Evolutionary conservation across 2,888 invertebrate genomes (phyloP).

Genomic region (Scaptomyza caliginosa): DNA sequence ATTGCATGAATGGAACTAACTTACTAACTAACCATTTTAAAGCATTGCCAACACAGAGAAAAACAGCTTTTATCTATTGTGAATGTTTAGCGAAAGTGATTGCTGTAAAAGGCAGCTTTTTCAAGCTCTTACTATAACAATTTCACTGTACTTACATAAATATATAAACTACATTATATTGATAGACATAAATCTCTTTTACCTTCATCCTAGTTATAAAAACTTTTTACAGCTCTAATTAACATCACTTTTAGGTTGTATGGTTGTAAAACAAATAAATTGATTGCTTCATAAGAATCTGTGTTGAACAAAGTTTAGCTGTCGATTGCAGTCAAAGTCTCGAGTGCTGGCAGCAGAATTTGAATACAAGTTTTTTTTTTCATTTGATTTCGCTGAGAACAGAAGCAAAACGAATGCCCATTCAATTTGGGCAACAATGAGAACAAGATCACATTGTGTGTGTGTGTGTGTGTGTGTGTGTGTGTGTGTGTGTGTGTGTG

Average conservation of each 20-base stretch:
- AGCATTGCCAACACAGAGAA: neutral
- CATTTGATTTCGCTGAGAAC: constrained; percentile 16
- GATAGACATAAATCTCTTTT: no score
- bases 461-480: constrained; percentile 29
- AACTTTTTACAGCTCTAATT: neutral
- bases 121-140: no score
- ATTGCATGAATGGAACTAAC: no score
- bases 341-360: constrained; percentile 23
- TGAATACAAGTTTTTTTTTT: constrained; percentile 28
- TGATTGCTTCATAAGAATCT: neutral
- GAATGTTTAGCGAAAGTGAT: neutral
- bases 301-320: constrained; percentile 5
- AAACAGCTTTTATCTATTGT: neutral
- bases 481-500: constrained; percentile 18
- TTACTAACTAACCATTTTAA: neutral
- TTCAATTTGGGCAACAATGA: constrained; percentile 61
- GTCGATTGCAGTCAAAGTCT: constrained; percentile 40
- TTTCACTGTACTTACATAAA: no score
- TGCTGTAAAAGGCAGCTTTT: neutral
- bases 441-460: constrained; percentile 68
- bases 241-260: neutral
- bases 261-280: neutral
- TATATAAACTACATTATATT: no score
- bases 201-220: no score
- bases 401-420: constrained; percentile 23